Base-by-base conservation (phyloP, 2,888 invertebrate genomes). In the Scaptomyza flava region DNA sequence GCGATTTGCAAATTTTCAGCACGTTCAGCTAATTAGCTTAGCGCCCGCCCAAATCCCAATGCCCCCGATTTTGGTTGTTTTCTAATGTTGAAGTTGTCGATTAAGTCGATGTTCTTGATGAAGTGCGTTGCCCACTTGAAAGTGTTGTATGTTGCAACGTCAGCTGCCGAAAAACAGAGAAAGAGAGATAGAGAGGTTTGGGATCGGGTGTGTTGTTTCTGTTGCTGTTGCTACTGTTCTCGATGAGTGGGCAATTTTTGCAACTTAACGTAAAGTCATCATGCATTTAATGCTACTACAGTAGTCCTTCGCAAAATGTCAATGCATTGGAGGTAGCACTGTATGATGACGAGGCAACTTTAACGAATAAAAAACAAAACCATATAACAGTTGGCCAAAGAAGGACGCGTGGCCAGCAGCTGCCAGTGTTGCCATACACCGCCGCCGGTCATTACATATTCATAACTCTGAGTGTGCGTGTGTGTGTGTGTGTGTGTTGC, bases 201-300 rank as follows among this genome's bases (percentile, higher is more conserved):
- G 31, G 5, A 46, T 31, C 47, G 30, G 46, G 14, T n/a, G 27
- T 27, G n/a, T 45, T 45, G 61, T 48, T 61, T 53, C 7, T 47
- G 23, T 48, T 61, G 57, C 7, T 47, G 23, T 11, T 59, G 42
- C 8, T 45, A 14, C 20, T 47, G 42, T 12, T 62, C 23, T 41
- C 61, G 68, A 84, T 84, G 85, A 80, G 71, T 80, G 80, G 80
- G 64, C 80, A 81, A 78, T 80, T 81, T 71, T 38, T 61, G 62
- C 41, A 27, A 34, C 17, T 1, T 34, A 41, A 34, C 30, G 31
- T 52, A 41, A 17, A 66, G 66, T 66, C 66, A 66, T 68, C 51
- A 12, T 47, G 31, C 31, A 31, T 11, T 6, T 7, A 4, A 30
- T 9, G 8, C 5, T 33, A 20, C 23, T 12, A 38, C 51, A 38